Base-by-base conservation (phyloP, 2,888 invertebrate species). In the Norana najaformis region DNA sequence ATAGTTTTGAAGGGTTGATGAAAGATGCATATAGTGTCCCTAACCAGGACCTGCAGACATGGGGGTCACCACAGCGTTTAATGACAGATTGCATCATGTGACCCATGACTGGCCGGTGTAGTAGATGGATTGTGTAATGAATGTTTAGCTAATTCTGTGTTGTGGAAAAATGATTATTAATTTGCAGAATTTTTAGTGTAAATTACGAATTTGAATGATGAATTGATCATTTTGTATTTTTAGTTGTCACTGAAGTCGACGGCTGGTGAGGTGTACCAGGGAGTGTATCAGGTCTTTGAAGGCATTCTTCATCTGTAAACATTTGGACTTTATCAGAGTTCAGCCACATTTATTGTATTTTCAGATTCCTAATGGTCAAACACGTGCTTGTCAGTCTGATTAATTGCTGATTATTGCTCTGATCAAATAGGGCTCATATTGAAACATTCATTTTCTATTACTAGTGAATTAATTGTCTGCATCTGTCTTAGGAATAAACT, bases 251-350 rank as follows among this genome's bases (percentile, higher is more conserved):
- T 99, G 92, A 99, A 99, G 95, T 98, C 98, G 0, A 96, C 98
- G 92, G 97, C 98, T 0, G 97, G 97, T 41, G 98, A 99, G 95
- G 98, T 99, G 39, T 98, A 98, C 90, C 95, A 97, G 30, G 97
- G 97, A 93, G 97, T 99, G 93, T 98, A 98, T 95, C 97, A 97
- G 95, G 97, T 98, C 36, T 99, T 98, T 95, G 98, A 99, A 95
- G 96, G 96, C 92, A 97, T 98, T 88, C 93, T 95, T 30, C 94
- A 92, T 85, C 8, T 85, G 37, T 85, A 37, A 85, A 37, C 35
- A 85, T 13, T 30, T 69, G 30, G 69, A 69, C n/a, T n/a, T 0
- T 69, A 69, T n/a, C n/a, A 69, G 69, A 69, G 69, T 69, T 69
- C 69, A 69, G 30, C n/a, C 8, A n/a, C 30, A 69, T 69, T 69